phyloP scores from a whole-genome alignment of 2,797 vertebrate genomes.

The Paramormyrops hopkinsi region DNA sequence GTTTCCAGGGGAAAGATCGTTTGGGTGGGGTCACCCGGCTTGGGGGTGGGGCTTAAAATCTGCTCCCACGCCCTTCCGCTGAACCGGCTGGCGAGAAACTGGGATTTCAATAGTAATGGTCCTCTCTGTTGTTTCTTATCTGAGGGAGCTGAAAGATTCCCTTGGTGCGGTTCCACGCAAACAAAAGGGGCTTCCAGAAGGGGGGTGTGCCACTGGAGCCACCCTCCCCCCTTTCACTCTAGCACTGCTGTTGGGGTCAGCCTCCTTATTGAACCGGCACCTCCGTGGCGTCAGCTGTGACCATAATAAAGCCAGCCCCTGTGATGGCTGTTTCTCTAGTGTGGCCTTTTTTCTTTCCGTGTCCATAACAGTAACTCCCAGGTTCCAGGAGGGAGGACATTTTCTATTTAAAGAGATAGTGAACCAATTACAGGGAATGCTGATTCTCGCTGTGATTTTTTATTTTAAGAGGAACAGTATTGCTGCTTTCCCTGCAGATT shows the following conservation, averaged over 20 bases:
- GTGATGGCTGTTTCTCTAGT: background rate
- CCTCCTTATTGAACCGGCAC: background rate
- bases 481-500: background rate
- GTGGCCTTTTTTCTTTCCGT: background rate
- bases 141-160: background rate
- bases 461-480: background rate
- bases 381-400: background rate
- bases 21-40: background rate
- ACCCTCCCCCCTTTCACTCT: background rate
- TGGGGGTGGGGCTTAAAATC: background rate
- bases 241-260: background rate
- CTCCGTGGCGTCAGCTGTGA: background rate
- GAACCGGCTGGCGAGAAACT: background rate
- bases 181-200: constrained; percentile 13
- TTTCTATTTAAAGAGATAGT: background rate
- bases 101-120: background rate
- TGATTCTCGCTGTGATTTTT: background rate
- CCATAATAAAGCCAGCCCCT: background rate
- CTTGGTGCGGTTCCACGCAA: background rate
- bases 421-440: background rate
- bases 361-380: background rate
- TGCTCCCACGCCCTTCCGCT: background rate
- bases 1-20: background rate
- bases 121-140: background rate
- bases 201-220: background rate